Conservation (phyloP, 1,140 invertebrate species). For the Agrilus planipennis region DNA sequence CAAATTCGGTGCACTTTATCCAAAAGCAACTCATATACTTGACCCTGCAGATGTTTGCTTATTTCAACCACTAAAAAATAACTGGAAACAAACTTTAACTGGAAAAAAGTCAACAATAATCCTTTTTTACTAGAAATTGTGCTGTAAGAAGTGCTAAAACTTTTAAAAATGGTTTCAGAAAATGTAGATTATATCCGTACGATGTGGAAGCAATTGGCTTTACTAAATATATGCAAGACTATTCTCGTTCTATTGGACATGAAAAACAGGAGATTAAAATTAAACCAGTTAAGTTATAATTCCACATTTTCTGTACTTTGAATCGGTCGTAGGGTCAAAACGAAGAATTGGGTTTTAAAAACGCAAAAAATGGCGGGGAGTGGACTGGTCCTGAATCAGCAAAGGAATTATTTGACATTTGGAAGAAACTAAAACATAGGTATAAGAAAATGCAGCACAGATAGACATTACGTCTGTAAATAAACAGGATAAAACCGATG, state of each 20-base stretch:
- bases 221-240: constrained; percentile 24
- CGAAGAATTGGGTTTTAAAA: constrained; percentile 1
- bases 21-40: constrained; percentile 3
- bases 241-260: not conserved
- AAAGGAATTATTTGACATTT: not conserved
- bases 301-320: constrained; percentile 8
- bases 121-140: constrained; percentile 5
- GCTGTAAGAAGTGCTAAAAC: constrained; percentile 7
- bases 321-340: not conserved
- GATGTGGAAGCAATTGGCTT: constrained; percentile 24
- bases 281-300: constrained; percentile 4
- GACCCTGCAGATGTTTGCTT: constrained; percentile 3
- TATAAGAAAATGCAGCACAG: no score
- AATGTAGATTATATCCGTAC: constrained; percentile 28
- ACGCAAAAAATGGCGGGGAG: not conserved
- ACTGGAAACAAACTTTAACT: constrained; percentile 9
- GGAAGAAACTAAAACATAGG: not conserved
- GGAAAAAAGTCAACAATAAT: constrained; percentile 10
- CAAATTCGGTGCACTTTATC: constrained; percentile 7
- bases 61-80: constrained; percentile 5
- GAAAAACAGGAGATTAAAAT: not conserved
- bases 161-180: constrained; percentile 28
- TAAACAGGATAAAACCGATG: no score
- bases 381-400: not conserved
- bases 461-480: no score